These are phyloP conservation scores for Cydia fagiglandana DNA, from an alignment of 1,140 invertebrate species.

Conservation along the genomic window DNA sequence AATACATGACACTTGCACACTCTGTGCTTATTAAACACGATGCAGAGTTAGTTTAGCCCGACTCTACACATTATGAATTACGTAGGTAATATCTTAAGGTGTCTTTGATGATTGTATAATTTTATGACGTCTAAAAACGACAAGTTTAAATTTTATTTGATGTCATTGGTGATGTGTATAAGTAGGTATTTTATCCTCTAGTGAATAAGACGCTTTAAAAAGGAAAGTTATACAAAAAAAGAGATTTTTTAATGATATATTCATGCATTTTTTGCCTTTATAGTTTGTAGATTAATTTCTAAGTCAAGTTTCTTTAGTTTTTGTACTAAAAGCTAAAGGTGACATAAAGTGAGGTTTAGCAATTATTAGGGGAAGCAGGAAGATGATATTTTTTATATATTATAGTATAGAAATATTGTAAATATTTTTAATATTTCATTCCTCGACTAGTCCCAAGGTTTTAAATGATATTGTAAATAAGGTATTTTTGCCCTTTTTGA, in stretches of 20 bases:
- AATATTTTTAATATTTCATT: slow-evolving; percentile 42
- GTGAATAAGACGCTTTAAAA: background rate
- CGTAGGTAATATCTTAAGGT: too few relatives aligned
- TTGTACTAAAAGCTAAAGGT: slow-evolving; percentile 28
- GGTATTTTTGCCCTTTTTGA: slow-evolving; percentile 34
- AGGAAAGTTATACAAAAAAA: slow-evolving; percentile 13
- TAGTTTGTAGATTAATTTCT: slow-evolving; percentile 30
- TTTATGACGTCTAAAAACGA: too few relatives aligned
- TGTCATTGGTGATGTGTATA: too few relatives aligned
- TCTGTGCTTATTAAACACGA: too few relatives aligned
- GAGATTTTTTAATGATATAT: slow-evolving; percentile 28
- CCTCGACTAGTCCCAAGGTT: slow-evolving; percentile 44
- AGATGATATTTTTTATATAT: slow-evolving; percentile 48
- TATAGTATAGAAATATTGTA: slow-evolving; percentile 40
- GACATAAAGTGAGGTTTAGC: slow-evolving; percentile 40
- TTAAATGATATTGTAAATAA: slow-evolving; percentile 37
- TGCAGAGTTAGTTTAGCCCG: too few relatives aligned
- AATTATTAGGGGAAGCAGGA: slow-evolving; percentile 35
- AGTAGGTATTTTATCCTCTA: background rate
- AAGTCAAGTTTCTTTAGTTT: slow-evolving; percentile 23
- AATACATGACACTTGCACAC: too few relatives aligned
- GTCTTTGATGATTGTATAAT: too few relatives aligned
- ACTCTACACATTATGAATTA: too few relatives aligned
- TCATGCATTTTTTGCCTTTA: slow-evolving; percentile 32
- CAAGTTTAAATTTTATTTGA: too few relatives aligned